These are phyloP conservation scores for Euura saliciscinereae DNA, from an alignment of 1,140 invertebrate species.

Conservation along the genomic window DNA sequence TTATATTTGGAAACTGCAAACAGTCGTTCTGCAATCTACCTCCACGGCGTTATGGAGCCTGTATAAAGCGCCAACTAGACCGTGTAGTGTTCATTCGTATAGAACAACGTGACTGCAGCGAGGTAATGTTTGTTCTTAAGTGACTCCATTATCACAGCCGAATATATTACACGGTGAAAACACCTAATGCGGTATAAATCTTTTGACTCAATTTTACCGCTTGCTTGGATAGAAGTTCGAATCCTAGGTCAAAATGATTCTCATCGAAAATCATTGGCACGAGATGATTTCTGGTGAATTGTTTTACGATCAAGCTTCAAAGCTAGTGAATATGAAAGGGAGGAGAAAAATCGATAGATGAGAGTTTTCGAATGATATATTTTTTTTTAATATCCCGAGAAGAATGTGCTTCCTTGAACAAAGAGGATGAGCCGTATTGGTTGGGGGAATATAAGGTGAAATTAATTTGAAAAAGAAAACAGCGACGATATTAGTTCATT, in stretches of 20 bases:
- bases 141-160: constrained; percentile 41
- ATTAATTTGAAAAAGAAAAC: constrained; percentile 38
- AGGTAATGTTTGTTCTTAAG: constrained; percentile 41
- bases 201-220: too few relatives aligned
- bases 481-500: constrained; percentile 37
- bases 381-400: constrained; percentile 23
- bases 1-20: constrained; percentile 48
- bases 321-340: too few relatives aligned
- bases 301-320: too few relatives aligned
- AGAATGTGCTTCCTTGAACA: not conserved
- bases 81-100: too few relatives aligned
- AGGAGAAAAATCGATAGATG: not conserved
- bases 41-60: not conserved
- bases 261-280: too few relatives aligned
- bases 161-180: constrained; percentile 36
- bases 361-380: not conserved
- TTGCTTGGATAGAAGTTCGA: too few relatives aligned
- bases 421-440: too few relatives aligned
- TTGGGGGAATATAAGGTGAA: constrained; percentile 26
- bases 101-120: constrained; percentile 26
- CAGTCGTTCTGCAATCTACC: constrained; percentile 39
- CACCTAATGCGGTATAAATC: too few relatives aligned
- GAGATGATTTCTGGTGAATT: too few relatives aligned
- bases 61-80: too few relatives aligned
- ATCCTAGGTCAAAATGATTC: too few relatives aligned